Conservation (phyloP, 2,797 vertebrate genomes). For the Eidolon dupreanum region DNA sequence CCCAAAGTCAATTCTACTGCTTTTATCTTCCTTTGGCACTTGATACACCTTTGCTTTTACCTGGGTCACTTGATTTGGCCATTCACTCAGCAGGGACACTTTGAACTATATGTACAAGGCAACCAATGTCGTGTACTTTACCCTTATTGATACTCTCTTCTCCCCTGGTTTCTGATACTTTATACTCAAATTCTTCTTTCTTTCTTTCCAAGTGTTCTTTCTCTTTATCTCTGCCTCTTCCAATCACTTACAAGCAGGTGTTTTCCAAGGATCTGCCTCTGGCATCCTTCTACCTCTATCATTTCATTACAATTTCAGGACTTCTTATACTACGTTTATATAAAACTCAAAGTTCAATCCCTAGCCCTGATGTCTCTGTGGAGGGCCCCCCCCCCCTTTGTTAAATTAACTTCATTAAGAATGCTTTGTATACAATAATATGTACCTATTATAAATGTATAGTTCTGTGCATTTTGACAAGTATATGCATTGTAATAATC, state of each 20-base stretch:
- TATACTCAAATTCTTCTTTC: background rate
- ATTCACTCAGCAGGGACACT: background rate
- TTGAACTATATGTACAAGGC: background rate
- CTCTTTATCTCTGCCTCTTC: background rate
- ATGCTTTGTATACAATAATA: background rate
- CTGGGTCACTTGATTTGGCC: background rate
- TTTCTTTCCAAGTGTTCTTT: background rate
- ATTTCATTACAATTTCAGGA: slow-evolving; percentile 8
- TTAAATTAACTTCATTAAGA: background rate
- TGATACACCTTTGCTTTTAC: background rate
- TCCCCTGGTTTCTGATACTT: background rate
- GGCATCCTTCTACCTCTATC: background rate
- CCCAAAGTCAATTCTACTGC: background rate
- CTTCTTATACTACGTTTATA: background rate
- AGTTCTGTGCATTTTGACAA: background rate
- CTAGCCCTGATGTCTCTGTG: background rate
- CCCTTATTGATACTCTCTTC: background rate
- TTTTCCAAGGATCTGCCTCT: background rate
- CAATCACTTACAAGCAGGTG: background rate
- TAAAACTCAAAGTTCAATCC: background rate
- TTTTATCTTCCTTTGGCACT: background rate
- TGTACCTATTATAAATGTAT: background rate
- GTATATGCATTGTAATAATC: background rate
- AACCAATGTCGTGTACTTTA: fast-evolving
- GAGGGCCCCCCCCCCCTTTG: background rate